A percentile compares a stretch with the other conserved stretches of the same genome.
Evolutionary conservation across 1,140 invertebrate species (phyloP).

Genomic region (Babylonia areolata): DNA sequence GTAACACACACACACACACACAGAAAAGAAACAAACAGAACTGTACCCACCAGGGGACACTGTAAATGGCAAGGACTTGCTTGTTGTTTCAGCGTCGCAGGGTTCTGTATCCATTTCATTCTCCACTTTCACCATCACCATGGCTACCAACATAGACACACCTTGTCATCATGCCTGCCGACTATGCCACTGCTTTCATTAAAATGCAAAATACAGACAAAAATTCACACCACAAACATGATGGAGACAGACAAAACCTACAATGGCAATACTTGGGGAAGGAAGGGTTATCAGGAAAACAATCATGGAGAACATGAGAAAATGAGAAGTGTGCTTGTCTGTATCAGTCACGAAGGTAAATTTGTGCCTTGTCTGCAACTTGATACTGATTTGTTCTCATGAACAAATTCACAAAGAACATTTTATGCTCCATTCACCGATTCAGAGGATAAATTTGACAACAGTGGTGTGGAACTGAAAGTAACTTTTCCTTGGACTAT

Average conservation of each 20-base stretch:
- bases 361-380: too few species aligned
- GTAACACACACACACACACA: too few species aligned
- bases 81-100: neutral
- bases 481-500: too few species aligned
- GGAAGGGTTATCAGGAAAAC: neutral
- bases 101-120: constrained; percentile 22
- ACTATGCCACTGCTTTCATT: neutral
- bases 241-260: neutral
- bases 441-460: too few species aligned
- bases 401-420: too few species aligned
- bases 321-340: neutral
- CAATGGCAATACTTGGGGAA: neutral
- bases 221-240: neutral
- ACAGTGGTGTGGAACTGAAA: too few species aligned
- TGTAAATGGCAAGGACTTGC: constrained; percentile 3
- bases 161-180: neutral
- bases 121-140: constrained; percentile 32
- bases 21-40: too few species aligned
- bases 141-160: constrained; percentile 25
- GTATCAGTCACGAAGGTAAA: neutral
- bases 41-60: constrained; percentile 2
- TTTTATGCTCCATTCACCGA: too few species aligned
- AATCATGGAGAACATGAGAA: neutral
- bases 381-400: too few species aligned
- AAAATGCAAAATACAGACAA: neutral